These are phyloP conservation scores for Pteropus alecto DNA, from an alignment of 2,113 vertebrate species.

Conservation along the genomic window DNA sequence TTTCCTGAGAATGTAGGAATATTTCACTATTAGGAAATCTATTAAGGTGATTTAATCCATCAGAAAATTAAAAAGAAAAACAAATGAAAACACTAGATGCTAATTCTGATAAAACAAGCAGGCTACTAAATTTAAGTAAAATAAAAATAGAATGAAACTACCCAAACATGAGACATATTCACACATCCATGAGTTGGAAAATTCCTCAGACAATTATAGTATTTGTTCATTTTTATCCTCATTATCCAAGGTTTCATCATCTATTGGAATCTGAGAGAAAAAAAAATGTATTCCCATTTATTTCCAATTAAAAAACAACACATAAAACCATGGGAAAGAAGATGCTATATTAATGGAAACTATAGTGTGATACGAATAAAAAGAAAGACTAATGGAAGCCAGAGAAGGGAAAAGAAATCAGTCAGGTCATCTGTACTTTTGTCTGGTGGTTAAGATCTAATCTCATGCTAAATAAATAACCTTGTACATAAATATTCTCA, in stretches of 20 bases:
- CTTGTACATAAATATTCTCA: background rate
- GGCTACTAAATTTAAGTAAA: slow-evolving; percentile 4
- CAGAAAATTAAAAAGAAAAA: slow-evolving; percentile 24
- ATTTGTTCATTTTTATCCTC: slow-evolving; percentile 5
- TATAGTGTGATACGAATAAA: background rate
- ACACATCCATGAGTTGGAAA: background rate
- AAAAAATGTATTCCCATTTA: background rate
- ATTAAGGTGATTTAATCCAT: background rate
- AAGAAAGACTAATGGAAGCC: background rate
- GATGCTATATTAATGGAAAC: background rate
- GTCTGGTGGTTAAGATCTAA: background rate
- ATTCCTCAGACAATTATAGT: background rate
- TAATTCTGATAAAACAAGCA: slow-evolving; percentile 7
- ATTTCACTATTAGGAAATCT: slow-evolving; percentile 1
- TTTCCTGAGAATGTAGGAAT: background rate
- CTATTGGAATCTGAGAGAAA: background rate
- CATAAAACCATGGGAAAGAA: background rate
- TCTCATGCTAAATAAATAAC: slow-evolving; percentile 35
- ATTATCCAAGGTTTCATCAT: background rate
- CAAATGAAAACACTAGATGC: background rate
- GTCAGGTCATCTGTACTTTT: background rate
- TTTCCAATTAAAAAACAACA: slow-evolving; percentile 28
- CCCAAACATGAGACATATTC: background rate
- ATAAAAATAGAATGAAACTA: background rate
- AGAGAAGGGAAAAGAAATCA: slow-evolving; percentile 15